Percentiles rank a stretch among this genome's conserved stretches.
These are phyloP conservation scores for Ciconia stormi DNA, from an alignment of 2,113 vertebrate genomes.

Conservation along the genomic window DNA sequence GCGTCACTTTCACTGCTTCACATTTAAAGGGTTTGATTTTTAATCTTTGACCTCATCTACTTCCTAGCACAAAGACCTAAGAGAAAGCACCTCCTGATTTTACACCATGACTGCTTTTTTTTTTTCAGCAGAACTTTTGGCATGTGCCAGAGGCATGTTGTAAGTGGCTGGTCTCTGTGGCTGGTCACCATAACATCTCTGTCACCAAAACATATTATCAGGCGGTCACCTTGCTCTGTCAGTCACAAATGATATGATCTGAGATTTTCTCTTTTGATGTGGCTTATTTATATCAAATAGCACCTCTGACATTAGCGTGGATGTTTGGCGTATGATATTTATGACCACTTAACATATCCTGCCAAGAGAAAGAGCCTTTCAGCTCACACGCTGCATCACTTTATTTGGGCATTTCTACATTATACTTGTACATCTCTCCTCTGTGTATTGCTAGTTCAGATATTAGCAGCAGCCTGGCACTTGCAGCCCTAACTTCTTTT, in stretches of 20 bases:
- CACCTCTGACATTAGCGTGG: background rate
- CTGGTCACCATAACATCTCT: background rate
- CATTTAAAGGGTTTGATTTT: background rate
- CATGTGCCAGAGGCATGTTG: fast-evolving
- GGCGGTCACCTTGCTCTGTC: background rate
- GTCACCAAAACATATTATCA: background rate
- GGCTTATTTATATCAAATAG: background rate
- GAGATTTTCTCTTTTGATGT: background rate
- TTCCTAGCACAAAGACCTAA: background rate
- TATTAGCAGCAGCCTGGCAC: background rate
- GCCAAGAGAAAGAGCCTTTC: background rate
- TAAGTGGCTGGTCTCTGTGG: background rate
- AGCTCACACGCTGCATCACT: background rate
- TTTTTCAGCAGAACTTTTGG: background rate
- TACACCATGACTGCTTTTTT: background rate
- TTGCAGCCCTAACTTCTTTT: background rate
- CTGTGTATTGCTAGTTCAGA: background rate
- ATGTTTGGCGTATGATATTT: background rate
- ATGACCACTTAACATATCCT: background rate
- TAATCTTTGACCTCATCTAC: background rate
- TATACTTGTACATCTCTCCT: background rate
- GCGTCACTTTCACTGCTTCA: background rate
- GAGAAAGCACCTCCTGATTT: background rate
- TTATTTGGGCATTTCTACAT: background rate
- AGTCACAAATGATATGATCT: background rate